phyloP scores from a whole-genome alignment of 1,140 invertebrate genomes.

The Drosophila mauritiana region DNA sequence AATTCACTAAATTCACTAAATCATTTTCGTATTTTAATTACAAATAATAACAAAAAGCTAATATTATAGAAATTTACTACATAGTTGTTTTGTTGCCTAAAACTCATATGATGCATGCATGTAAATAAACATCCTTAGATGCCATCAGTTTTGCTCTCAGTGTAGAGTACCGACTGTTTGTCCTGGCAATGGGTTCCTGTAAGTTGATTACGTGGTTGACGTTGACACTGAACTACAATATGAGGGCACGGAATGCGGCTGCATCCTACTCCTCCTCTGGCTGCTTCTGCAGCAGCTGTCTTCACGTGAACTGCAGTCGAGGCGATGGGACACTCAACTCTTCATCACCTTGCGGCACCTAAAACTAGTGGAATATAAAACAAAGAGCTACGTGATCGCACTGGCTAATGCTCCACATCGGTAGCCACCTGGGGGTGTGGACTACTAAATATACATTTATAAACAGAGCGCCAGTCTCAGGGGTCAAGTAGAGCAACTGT shows the following conservation, averaged over 20 bases:
- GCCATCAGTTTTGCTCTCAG: not conserved
- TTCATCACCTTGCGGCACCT: constrained; percentile 53
- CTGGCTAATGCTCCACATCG: constrained; percentile 48
- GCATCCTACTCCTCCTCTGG: constrained; percentile 6
- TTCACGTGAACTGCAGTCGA: constrained; percentile 68
- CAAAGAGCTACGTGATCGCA: constrained; percentile 64
- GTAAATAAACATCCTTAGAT: no score
- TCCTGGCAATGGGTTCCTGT: constrained; percentile 55
- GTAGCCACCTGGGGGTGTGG: constrained; percentile 50
- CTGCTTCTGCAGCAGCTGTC: constrained; percentile 72
- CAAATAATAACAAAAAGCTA: no score
- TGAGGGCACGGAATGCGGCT: constrained; percentile 71
- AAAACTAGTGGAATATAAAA: constrained; percentile 7
- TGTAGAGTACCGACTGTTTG: constrained; percentile 18
- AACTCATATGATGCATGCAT: no score
- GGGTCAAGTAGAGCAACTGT: constrained; percentile 28
- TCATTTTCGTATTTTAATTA: not conserved
- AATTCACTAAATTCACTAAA: not conserved
- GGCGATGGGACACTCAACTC: constrained; percentile 29
- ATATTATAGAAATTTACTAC: no score
- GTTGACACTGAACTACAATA: constrained; percentile 74
- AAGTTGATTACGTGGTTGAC: constrained; percentile 82
- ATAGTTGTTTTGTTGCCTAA: no score
- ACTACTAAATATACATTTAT: constrained; percentile 21
- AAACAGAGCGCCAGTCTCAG: constrained; percentile 51